Evolutionary conservation across 2,888 invertebrate genomes (phyloP).

Genomic region (Cataglyphis altisquamis): DNA sequence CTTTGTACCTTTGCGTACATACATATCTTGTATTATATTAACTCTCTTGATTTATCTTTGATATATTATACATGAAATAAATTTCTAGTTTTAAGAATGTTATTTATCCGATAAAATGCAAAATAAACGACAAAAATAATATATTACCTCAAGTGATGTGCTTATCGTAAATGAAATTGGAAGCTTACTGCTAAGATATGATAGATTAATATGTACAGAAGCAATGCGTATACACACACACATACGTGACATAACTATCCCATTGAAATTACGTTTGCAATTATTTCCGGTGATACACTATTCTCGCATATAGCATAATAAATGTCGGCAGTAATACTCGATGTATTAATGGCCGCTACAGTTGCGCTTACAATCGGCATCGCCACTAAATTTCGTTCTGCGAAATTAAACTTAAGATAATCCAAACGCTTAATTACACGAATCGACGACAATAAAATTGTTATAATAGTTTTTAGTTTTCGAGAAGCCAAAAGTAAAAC

Average conservation of each 20-base stretch:
- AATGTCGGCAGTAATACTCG: slow-evolving; percentile 44
- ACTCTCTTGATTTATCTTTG: neutral
- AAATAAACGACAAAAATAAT: neutral
- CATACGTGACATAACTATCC: neutral
- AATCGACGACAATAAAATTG: slow-evolving; percentile 13
- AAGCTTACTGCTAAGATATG: slow-evolving; percentile 27
- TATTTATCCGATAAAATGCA: neutral
- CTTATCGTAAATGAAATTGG: neutral
- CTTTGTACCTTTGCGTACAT: neutral
- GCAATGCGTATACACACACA: neutral
- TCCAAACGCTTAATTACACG: slow-evolving; percentile 32
- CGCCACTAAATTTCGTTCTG: slow-evolving; percentile 49
- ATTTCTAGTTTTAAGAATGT: neutral
- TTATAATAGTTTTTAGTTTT: neutral
- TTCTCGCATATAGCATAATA: slow-evolving; percentile 33
- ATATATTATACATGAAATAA: neutral
- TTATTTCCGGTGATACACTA: slow-evolving; percentile 44
- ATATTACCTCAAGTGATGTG: neutral
- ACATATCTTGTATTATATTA: neutral
- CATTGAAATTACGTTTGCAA: slow-evolving; percentile 38
- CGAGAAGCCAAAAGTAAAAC: neutral
- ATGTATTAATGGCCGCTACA: slow-evolving; percentile 45
- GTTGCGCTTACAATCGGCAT: slow-evolving; percentile 30
- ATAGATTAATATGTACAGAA: slow-evolving; percentile 8
- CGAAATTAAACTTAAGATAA: slow-evolving; percentile 40